A percentile compares a stretch with the other conserved stretches of the same genome.
These are phyloP conservation scores for Stichopus horrens DNA, from an alignment of 53 echinoderm and acorn worm species.

Conservation along the genomic window DNA sequence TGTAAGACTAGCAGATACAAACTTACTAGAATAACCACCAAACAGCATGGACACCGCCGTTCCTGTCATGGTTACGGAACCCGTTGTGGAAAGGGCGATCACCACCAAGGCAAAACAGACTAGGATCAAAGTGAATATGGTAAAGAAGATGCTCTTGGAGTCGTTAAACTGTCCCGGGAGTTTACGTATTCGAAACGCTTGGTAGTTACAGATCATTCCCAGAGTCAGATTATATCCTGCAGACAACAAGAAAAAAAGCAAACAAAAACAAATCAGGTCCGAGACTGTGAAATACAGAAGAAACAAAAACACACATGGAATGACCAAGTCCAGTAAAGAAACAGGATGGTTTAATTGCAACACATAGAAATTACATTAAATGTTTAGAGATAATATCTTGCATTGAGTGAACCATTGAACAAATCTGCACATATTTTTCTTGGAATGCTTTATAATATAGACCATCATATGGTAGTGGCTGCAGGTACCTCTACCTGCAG, in stretches of 20 bases:
- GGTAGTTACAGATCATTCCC: slow-evolving; percentile 81
- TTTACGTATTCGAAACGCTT: slow-evolving; percentile 88
- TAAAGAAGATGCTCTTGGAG: slow-evolving; percentile 83
- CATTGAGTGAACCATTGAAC: too few species aligned
- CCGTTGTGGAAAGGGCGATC: slow-evolving; percentile 61
- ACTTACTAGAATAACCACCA: slow-evolving; percentile 65
- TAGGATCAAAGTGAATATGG: slow-evolving; percentile 84
- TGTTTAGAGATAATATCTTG: too few species aligned
- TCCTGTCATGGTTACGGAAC: slow-evolving; percentile 57
- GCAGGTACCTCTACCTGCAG: too few species aligned
- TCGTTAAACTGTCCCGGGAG: slow-evolving; percentile 97
- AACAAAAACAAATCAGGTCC: too few species aligned
- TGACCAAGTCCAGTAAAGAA: too few species aligned
- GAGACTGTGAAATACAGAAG: neutral
- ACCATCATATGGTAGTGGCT: too few species aligned
- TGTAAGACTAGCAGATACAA: neutral
- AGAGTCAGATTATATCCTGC: slow-evolving; percentile 83
- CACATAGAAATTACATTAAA: too few species aligned
- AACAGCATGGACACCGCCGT: slow-evolving; percentile 66
- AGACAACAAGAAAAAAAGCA: neutral
- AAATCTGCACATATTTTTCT: too few species aligned
- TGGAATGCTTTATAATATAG: too few species aligned
- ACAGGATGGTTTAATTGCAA: too few species aligned
- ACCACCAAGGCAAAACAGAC: slow-evolving; percentile 80
- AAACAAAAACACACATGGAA: too few species aligned